Base-by-base conservation (phyloP, 2,113 vertebrate species). In the Struthidea cinerea region DNA sequence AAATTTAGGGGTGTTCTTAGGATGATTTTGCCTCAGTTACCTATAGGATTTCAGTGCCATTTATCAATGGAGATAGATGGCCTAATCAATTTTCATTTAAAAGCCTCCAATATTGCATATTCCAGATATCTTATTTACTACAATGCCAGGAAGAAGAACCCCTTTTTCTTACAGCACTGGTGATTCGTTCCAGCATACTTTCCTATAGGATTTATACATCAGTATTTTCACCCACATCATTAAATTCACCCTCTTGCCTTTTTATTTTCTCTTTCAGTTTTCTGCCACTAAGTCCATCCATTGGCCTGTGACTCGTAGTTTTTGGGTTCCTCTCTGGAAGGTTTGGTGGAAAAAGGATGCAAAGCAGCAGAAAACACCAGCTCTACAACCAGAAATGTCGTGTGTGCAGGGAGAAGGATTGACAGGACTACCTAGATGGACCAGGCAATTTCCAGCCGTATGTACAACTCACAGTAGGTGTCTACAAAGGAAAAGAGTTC, bases 51-150 rank as follows among this genome's bases (percentile, higher is more conserved):
- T 63, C 75, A 63, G 50, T 50, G 46, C 16, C 50, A 47, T 93
- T 94, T 93, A 74, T 97, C 75, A 86, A 52, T 88, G 23, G 68
- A 96, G 79, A 90, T 49, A 70, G 50, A 93, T 79, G 33, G 50
- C 56, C 75, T 77, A 90, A 96, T 90, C 57, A 92, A 95, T 96
- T 96, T 83, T 79, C 61, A 94, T 96, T 95, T 95, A 60, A 67
- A 84, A 75, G 71, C 44, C 52, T 92, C 88, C 37, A 59, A 67
- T 88, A 88, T 64, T 52, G 64, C 50, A 32, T 75, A 53, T 86
- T 83, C 39, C 88, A 90, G 87, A 84, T 73, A 90, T 41, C 69
- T 92, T 75, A 92, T 88, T 90, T 95, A 78, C 78, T 90, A 71
- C 56, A 80, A 53, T 27, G 13, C 39, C 93, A 93, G 59, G 42